Conservation (phyloP, 2,888 invertebrate species). For the Meteorus cinctellus region DNA sequence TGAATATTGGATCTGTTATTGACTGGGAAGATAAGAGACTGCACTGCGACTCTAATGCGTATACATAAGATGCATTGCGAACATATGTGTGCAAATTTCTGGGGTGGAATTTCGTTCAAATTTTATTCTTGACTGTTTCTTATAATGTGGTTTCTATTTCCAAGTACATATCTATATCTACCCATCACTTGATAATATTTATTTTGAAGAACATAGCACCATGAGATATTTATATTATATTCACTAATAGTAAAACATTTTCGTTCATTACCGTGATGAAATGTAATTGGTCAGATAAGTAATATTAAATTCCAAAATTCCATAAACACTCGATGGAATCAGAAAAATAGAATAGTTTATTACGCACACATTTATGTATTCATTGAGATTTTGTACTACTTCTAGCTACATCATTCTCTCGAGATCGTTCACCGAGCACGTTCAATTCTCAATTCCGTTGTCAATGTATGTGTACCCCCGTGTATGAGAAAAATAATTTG, state of each 20-base stretch:
- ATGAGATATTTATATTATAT: neutral
- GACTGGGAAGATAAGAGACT: constrained; percentile 13
- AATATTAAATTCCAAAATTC: constrained; percentile 8
- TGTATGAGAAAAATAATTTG: constrained; percentile 47
- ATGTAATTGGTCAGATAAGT: neutral
- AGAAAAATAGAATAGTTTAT: neutral
- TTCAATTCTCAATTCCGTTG: constrained; percentile 17
- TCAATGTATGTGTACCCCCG: constrained; percentile 41
- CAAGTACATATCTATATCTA: too few relatives aligned
- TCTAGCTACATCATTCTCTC: constrained; percentile 14
- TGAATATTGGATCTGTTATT: constrained; percentile 21
- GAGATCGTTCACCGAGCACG: neutral
- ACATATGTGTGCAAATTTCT: constrained; percentile 11
- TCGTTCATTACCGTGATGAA: neutral
- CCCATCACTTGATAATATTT: neutral
- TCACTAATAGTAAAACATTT: neutral
- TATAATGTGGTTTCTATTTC: too few relatives aligned
- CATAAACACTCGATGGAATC: neutral
- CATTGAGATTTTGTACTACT: neutral
- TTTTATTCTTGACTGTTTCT: neutral
- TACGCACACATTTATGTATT: neutral
- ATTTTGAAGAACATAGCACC: too few relatives aligned
- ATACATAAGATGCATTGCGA: neutral
- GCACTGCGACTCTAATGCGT: constrained; percentile 32
- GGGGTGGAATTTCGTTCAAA: neutral